Evolutionary conservation across 2,888 invertebrate species (phyloP).

Genomic region (Chloromyia formosa): DNA sequence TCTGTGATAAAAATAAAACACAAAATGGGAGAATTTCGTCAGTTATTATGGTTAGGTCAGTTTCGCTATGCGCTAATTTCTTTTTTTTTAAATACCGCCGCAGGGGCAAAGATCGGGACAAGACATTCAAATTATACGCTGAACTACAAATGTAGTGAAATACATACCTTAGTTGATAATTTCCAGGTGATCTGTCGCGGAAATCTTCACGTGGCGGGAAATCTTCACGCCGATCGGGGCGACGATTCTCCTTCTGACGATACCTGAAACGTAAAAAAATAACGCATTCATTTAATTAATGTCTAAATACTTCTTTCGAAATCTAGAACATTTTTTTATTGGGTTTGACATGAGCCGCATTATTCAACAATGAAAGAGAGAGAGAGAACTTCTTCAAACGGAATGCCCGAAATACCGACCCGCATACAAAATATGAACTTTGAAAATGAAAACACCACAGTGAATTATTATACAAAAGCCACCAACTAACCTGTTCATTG

Average conservation of each 20-base stretch:
- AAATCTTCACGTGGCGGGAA: conserved; percentile 48
- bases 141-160: too few relatives aligned
- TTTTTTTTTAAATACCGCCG: too few relatives aligned
- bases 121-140: too few relatives aligned
- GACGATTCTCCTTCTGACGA: conserved; percentile 49
- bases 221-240: conserved; percentile 48
- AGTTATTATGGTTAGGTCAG: too few relatives aligned
- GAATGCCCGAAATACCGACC: too few relatives aligned
- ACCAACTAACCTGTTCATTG: conserved; percentile 52
- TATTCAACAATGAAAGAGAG: too few relatives aligned
- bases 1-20: conserved; percentile 21
- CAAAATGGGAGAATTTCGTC: too few relatives aligned
- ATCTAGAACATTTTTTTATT: not conserved
- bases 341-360: not conserved
- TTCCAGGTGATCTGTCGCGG: conserved; percentile 48
- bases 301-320: not conserved
- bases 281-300: not conserved
- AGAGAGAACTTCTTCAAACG: too few relatives aligned
- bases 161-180: conserved; percentile 45
- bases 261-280: conserved; percentile 44
- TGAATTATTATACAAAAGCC: not conserved
- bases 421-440: too few relatives aligned
- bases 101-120: too few relatives aligned
- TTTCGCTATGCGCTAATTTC: too few relatives aligned
- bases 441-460: not conserved